A percentile compares a stretch with the other conserved stretches of the same genome.
Conservation (phyloP, 2,888 invertebrate species). For the Lysandra bellargus region DNA sequence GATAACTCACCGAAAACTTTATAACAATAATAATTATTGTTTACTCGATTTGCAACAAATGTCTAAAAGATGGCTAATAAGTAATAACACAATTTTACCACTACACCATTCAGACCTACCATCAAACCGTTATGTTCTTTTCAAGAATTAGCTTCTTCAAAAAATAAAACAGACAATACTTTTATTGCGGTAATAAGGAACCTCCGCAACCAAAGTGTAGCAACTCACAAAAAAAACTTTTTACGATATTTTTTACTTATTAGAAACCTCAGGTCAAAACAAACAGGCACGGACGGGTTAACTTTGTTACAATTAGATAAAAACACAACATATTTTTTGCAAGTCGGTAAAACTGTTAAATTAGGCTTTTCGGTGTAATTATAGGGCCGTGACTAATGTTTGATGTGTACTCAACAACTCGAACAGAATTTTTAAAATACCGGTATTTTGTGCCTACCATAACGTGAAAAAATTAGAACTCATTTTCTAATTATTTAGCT, state of each 20-base stretch:
- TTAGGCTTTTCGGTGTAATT: conserved; percentile 10
- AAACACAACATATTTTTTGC: conserved; percentile 17
- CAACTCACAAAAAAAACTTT: not conserved
- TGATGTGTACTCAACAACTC: conserved; percentile 1
- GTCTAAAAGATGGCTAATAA: too few relatives aligned
- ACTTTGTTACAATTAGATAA: not conserved
- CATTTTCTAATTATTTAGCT: conserved; percentile 10
- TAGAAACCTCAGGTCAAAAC: conserved; percentile 7
- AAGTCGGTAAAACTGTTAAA: conserved; percentile 19
- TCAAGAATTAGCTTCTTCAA: not conserved
- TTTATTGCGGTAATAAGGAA: conserved; percentile 8
- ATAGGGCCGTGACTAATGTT: conserved; percentile 6
- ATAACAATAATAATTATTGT: too few relatives aligned
- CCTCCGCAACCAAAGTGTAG: not conserved
- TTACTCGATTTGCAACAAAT: too few relatives aligned
- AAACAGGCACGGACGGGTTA: conserved; percentile 6
- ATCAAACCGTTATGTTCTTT: not conserved
- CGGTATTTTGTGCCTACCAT: conserved; percentile 2
- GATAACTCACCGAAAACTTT: too few relatives aligned
- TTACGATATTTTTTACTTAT: conserved; percentile 22
- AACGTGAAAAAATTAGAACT: not conserved
- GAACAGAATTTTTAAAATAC: conserved; percentile 1
- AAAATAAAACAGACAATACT: not conserved
- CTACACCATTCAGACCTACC: not conserved
- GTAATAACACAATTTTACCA: not conserved